Evolutionary conservation across 2,113 vertebrate species (phyloP), one percentile per base, ranked within the genome.

Genomic region (Dryoscopus gambensis): DNA sequence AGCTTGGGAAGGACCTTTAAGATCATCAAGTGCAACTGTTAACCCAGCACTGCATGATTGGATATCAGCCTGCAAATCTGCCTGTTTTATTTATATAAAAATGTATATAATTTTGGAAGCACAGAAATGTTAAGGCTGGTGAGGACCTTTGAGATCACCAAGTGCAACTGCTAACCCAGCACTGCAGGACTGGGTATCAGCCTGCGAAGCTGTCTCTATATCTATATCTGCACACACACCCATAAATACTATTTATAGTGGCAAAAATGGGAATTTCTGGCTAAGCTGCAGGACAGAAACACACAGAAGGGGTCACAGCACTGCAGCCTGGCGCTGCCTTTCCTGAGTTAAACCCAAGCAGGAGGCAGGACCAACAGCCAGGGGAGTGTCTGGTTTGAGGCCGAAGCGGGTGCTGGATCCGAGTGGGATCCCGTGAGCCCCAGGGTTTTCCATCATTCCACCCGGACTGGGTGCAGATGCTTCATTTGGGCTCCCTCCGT

Each of bases 401-500:
- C 15, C 0, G 7, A 5, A 23, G 39, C 0, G 35, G 50, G 28
- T 27, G 24, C 65, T 4, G 13, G 82, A 11, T 57, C 47, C 0
- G 0, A n/a, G 46, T 2, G 1, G 56, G 46, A 33, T 35, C n/a
- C 47, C 3, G n/a, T 1, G 14, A 30, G 14, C 28, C 33, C 33
- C 31, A 8, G 39, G 24, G 15, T 19, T 31, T 56, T 22, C 73
- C 24, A 6, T 37, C 17, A 1, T 20, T n/a, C 60, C 42, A 13
- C 42, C 15, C 0, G 0, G 23, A 7, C 17, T 5, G 7, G 52
- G 25, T 2, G 3, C 62, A 67, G 52, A 30, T 11, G 46, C 46
- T 75, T 30, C 13, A 1, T 80, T 52, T 52, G 42, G 28, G 77
- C 50, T 84, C 33, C 15, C 8, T 31, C 71, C 4, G 1, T 11